Conservation (phyloP, 64 coral and sea anemone genomes). For the Cladopsammia gracilis region DNA sequence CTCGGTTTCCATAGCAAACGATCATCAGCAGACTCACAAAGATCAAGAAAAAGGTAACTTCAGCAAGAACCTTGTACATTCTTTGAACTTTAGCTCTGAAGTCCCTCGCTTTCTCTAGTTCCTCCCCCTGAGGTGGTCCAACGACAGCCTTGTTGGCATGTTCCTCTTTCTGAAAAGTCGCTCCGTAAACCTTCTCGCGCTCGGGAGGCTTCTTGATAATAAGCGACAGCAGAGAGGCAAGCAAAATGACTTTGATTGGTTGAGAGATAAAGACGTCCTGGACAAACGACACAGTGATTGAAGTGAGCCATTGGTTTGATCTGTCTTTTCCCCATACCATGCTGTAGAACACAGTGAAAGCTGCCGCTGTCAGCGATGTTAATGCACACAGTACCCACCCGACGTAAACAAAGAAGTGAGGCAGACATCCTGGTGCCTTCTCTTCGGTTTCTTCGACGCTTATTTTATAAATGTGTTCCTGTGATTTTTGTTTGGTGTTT, state of each 20-base stretch:
- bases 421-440: constrained; percentile 65
- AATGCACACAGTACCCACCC: constrained; percentile 77
- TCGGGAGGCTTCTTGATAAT: constrained; percentile 63
- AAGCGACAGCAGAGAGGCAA: constrained; percentile 68
- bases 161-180: constrained; percentile 30
- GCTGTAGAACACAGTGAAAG: constrained; percentile 89
- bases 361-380: constrained; percentile 47
- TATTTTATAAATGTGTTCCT: not conserved
- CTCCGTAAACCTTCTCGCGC: constrained; percentile 43
- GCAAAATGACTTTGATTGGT: constrained; percentile 76
- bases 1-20: constrained; percentile 87
- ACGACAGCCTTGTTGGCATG: not conserved
- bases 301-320: constrained; percentile 91
- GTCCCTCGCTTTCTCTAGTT: constrained; percentile 48
- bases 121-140: constrained; percentile 25
- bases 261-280: constrained; percentile 80
- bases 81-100: constrained; percentile 42
- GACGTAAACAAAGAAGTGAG: constrained; percentile 68
- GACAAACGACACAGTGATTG: constrained; percentile 77
- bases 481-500: constrained; percentile 68
- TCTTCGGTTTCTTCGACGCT: not conserved
- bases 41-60: constrained; percentile 64
- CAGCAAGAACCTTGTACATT: constrained; percentile 53
- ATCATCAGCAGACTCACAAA: constrained; percentile 67
- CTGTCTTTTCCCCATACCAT: constrained; percentile 80